These are phyloP conservation scores for Busseola fusca DNA, from an alignment of 2,888 invertebrate genomes.

Conservation along the genomic window DNA sequence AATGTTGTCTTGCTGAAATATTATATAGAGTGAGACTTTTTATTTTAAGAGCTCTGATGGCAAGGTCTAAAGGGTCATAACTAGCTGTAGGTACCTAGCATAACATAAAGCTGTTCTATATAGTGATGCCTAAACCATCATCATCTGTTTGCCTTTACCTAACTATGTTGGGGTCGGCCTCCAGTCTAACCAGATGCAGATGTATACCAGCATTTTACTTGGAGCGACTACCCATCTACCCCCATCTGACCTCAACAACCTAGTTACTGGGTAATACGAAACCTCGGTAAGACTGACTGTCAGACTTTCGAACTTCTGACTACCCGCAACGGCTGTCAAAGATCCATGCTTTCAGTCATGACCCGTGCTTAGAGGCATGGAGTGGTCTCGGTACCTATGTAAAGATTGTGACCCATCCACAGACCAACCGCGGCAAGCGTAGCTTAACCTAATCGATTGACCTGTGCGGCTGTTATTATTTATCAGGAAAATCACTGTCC, in stretches of 20 bases:
- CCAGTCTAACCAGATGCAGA: not conserved
- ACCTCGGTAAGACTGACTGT: not conserved
- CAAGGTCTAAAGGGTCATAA: not conserved
- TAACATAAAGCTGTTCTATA: not conserved
- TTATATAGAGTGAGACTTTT: not conserved
- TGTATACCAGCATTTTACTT: not conserved
- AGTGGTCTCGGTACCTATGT: not conserved
- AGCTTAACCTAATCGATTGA: too few relatives aligned
- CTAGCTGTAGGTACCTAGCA: not conserved
- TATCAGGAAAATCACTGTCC: too few relatives aligned
- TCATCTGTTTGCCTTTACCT: not conserved
- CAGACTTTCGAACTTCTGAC: not conserved
- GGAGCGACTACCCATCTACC: too few relatives aligned
- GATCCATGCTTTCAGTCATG: not conserved
- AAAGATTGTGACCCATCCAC: not conserved
- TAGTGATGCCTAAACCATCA: not conserved
- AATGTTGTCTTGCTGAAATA: slow-evolving; percentile 64
- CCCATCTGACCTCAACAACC: too few relatives aligned
- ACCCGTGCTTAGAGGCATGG: not conserved
- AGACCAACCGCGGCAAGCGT: not conserved
- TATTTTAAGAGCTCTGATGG: not conserved
- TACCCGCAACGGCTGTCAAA: not conserved
- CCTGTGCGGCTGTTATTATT: too few relatives aligned
- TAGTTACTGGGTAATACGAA: too few relatives aligned
- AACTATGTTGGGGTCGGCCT: not conserved